Conservation (phyloP, 2,113 vertebrate species). For the Pardalotus punctatus region DNA sequence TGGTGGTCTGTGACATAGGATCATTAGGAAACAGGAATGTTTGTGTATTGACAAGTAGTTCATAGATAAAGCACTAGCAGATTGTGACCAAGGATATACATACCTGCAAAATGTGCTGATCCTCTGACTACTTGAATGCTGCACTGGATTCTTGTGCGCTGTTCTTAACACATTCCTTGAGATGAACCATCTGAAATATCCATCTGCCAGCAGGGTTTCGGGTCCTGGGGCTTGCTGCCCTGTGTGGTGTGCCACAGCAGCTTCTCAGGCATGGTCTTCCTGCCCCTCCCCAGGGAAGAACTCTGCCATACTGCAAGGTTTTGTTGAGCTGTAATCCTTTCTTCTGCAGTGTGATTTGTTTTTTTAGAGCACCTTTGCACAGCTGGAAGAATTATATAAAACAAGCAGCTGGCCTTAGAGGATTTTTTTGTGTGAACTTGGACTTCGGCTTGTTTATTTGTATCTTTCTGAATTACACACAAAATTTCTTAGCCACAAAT, state of each 20-base stretch:
- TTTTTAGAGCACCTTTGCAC: slow-evolving; percentile 14
- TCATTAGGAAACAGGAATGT: background rate
- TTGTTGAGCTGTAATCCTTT: background rate
- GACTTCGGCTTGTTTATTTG: background rate
- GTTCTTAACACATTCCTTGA: background rate
- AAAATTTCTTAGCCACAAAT: background rate
- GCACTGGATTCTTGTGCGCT: background rate
- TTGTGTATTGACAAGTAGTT: background rate
- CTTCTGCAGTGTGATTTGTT: background rate
- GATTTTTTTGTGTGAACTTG: background rate
- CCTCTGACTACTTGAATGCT: background rate
- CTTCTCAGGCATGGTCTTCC: background rate
- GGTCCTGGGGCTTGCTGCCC: background rate
- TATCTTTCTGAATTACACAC: background rate
- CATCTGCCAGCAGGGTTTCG: background rate
- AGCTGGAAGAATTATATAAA: background rate
- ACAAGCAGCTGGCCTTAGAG: background rate
- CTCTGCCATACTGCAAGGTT: background rate
- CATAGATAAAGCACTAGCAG: background rate
- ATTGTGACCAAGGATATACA: background rate
- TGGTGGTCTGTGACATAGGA: background rate
- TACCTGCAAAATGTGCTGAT: background rate
- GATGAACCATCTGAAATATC: background rate
- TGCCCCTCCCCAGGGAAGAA: accelerated
- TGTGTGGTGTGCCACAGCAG: background rate